Evolutionary conservation across 2,113 vertebrate genomes (phyloP), one percentile per base, ranked within the genome.

Genomic region (rat (Rattus norvegicus)): DNA sequence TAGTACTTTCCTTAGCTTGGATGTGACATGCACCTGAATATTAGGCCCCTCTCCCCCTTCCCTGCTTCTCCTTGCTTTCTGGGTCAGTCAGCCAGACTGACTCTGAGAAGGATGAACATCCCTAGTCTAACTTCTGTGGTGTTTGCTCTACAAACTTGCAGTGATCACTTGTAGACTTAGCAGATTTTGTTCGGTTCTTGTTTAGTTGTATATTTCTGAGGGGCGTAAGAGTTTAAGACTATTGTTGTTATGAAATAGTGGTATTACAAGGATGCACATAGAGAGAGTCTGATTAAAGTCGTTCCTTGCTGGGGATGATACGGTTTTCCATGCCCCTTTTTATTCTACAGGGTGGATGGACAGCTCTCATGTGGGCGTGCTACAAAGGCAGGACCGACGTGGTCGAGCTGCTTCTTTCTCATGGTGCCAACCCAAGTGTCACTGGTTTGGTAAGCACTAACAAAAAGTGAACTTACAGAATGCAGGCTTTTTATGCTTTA

Each of bases 331-430:
- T 73, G 10, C 61, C 83, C 33, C 54, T 7, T 28, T 49, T 93
- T 91, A 96, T 36, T 94, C 89, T 13, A 47, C 88, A 99, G 99
- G 99, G 99, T 69, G 99, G 99, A 9, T 99, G 99, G 99, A 99
- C 99, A 12, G 99, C 99, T 54, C 98, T 99, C 52, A 99, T 99
- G 99, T 99, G 99, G 99, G 99, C 99, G 0, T 99, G 99, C 0
- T 99, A 99, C 81, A 99, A 99, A 98, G 99, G 99, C 69, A 98
- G 98, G 20, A 99, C 98, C 0, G 99, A 99, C 36, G 99, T 99
- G 67, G 99, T 99, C 1, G 98, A 98, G 80, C 65, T 99, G 97
- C 99, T 99, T 22, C 98, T 99, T 97, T 99, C 99, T 88, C 99
- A 99, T 72, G 99, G 99, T 76, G 99, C 99, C 72, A 99, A 99